These are phyloP conservation scores for Heliconius melpomene DNA, from an alignment of 1,140 invertebrate species.

Conservation along the genomic window DNA sequence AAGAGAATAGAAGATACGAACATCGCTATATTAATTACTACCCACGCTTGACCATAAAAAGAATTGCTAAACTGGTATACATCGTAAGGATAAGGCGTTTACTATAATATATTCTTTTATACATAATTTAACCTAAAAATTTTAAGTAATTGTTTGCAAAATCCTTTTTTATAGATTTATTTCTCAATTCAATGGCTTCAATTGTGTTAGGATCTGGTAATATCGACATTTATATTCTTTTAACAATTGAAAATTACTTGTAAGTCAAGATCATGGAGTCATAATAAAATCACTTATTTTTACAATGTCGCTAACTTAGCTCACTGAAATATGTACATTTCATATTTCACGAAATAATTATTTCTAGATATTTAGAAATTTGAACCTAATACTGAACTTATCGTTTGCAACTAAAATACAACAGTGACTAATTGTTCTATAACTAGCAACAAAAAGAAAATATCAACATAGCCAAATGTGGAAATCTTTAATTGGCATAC, in stretches of 20 bases:
- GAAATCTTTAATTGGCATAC: slow-evolving; percentile 7
- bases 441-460: too few species aligned
- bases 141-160: too few species aligned
- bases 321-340: not conserved
- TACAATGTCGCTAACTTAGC: not conserved
- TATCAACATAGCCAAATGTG: not conserved
- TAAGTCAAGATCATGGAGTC: too few species aligned
- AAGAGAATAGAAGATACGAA: too few species aligned
- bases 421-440: not conserved
- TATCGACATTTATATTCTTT: too few species aligned
- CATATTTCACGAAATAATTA: not conserved
- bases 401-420: not conserved
- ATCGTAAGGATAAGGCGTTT: not conserved
- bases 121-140: too few species aligned
- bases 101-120: too few species aligned
- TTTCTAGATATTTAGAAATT: not conserved
- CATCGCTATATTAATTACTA: not conserved
- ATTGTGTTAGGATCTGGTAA: too few species aligned
- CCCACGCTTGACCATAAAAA: slow-evolving; percentile 2
- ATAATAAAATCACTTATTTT: not conserved
- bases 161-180: too few species aligned
- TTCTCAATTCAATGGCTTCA: too few species aligned
- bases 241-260: too few species aligned
- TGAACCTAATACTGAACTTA: not conserved
- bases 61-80: not conserved